phyloP scores from a whole-genome alignment of 2,797 vertebrate species.

The Hemibagrus guttatus region DNA sequence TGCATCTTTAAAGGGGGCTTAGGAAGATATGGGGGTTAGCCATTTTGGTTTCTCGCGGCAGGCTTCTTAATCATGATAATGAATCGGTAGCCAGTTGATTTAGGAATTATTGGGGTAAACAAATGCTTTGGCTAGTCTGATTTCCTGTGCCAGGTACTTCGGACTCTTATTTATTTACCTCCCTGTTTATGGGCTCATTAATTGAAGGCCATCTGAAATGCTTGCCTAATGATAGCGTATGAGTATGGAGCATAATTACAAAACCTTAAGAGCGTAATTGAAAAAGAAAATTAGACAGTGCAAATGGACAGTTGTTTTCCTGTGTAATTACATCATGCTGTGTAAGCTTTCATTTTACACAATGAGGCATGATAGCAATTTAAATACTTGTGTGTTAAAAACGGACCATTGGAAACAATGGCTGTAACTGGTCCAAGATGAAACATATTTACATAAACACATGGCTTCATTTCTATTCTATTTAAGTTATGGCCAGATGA shows the following conservation, averaged over 20 bases:
- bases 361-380: constrained; percentile 34
- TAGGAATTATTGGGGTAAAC: constrained; percentile 65
- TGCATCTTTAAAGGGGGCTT: constrained; percentile 63
- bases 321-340: constrained; percentile 39
- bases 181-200: constrained; percentile 56
- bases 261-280: constrained; percentile 74
- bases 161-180: constrained; percentile 64
- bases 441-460: constrained; percentile 2
- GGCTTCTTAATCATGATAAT: constrained; percentile 77
- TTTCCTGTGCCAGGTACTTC: constrained; percentile 38
- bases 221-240: constrained; percentile 66
- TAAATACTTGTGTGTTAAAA: constrained; percentile 24
- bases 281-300: constrained; percentile 72
- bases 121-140: constrained; percentile 62
- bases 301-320: constrained; percentile 67
- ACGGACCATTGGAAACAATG: neutral
- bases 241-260: constrained; percentile 58
- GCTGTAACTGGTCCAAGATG: neutral
- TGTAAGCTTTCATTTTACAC: neutral
- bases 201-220: constrained; percentile 66
- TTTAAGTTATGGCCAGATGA: neutral
- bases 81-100: constrained; percentile 66
- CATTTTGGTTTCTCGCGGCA: constrained; percentile 70
- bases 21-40: constrained; percentile 64
- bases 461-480: neutral